Conservation (phyloP, 1,140 invertebrate species). For the Neodiprion pinetum region DNA sequence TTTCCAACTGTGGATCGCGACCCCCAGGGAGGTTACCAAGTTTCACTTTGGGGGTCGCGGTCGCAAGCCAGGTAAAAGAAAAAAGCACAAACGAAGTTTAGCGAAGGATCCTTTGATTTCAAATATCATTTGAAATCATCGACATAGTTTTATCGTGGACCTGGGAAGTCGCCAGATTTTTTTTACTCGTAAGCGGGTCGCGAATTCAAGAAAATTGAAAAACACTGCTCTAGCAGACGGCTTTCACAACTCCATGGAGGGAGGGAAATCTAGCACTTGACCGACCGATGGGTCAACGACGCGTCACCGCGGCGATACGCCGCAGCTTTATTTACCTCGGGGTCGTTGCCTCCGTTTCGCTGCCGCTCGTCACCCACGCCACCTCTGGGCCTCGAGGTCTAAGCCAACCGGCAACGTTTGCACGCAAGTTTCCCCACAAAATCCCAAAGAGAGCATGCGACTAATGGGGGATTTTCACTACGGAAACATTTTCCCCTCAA, state of each 20-base stretch:
- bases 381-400: background rate
- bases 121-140: no score
- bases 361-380: background rate
- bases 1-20: no score
- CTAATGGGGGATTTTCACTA: background rate
- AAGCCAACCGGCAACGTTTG: background rate
- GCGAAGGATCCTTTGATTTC: no score
- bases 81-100: no score
- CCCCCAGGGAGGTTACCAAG: no score
- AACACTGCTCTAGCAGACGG: background rate
- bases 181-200: no score
- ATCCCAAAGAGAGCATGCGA: background rate
- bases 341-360: background rate
- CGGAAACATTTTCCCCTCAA: background rate
- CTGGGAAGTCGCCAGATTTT: no score
- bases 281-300: background rate
- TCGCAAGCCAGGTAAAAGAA: no score
- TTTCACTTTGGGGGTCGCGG: no score
- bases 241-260: background rate
- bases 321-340: background rate
- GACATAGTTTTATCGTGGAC: no score
- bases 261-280: background rate
- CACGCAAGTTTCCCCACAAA: background rate
- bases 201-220: no score
- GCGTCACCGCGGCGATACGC: background rate